phyloP scores from a whole-genome alignment of 2,113 vertebrate species.

The Cochlearius cochlearius region DNA sequence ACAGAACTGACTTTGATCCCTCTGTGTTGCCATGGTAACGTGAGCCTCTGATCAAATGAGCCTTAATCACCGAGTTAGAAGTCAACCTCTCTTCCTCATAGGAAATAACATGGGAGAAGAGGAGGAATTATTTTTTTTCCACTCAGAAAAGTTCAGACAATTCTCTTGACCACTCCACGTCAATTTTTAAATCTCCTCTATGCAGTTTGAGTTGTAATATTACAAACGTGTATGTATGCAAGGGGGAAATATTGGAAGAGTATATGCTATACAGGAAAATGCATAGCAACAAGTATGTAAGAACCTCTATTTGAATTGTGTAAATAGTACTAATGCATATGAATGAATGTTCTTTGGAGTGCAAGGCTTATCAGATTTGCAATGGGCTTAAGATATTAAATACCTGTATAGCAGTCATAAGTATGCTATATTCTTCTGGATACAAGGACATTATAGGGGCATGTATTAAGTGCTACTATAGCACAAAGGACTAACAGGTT shows the following conservation, averaged over 20 bases:
- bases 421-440: neutral
- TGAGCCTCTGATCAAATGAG: neutral
- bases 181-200: neutral
- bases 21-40: neutral
- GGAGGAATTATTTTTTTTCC: neutral
- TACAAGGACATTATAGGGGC: neutral
- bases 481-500: neutral
- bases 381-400: neutral
- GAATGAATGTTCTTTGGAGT: neutral
- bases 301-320: neutral
- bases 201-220: neutral
- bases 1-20: neutral
- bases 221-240: neutral
- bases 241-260: neutral
- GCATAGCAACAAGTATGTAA: neutral
- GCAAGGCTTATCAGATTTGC: neutral
- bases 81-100: neutral
- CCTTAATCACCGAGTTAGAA: neutral
- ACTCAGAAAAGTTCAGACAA: neutral
- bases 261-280: neutral
- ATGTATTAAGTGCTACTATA: neutral
- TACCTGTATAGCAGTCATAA: neutral
- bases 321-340: neutral
- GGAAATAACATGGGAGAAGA: neutral
- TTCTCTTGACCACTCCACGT: neutral